Conservation (phyloP, 2,113 vertebrate genomes). For the Protobothrops flavoviridis region DNA sequence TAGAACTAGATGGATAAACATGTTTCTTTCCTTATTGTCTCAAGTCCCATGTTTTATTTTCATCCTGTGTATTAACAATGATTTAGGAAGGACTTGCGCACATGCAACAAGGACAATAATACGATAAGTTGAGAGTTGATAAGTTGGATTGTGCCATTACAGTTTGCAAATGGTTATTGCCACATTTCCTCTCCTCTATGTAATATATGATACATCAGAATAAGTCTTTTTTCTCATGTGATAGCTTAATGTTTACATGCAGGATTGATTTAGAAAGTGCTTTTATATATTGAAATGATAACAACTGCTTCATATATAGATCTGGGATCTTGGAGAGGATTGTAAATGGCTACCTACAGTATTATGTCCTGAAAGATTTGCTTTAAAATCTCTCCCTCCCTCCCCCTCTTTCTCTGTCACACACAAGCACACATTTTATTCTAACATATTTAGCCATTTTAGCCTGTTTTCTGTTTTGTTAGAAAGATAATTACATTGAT, state of each 20-base stretch:
- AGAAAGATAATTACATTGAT: conserved; percentile 30
- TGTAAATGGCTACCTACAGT: neutral
- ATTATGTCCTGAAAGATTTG: neutral
- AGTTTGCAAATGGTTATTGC: neutral
- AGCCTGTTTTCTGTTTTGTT: neutral
- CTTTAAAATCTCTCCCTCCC: neutral
- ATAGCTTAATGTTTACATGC: neutral
- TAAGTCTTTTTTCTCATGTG: neutral
- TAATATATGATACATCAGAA: neutral
- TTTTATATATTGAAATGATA: neutral
- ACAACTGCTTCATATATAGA: neutral
- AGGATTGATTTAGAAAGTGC: neutral
- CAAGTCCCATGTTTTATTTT: neutral
- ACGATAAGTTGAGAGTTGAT: too few relatives aligned
- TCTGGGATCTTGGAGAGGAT: neutral
- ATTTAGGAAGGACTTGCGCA: neutral
- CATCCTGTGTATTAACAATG: too few relatives aligned
- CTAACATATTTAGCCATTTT: neutral
- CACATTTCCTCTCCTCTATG: neutral
- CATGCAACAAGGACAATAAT: neutral
- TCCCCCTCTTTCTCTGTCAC: neutral
- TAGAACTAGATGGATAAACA: neutral
- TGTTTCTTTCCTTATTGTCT: neutral
- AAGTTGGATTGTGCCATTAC: neutral
- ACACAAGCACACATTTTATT: neutral